Percentiles rank a stretch among this genome's conserved stretches.
These are phyloP conservation scores for Flexamia atlantica DNA, from an alignment of 2,888 invertebrate genomes.

Conservation along the genomic window DNA sequence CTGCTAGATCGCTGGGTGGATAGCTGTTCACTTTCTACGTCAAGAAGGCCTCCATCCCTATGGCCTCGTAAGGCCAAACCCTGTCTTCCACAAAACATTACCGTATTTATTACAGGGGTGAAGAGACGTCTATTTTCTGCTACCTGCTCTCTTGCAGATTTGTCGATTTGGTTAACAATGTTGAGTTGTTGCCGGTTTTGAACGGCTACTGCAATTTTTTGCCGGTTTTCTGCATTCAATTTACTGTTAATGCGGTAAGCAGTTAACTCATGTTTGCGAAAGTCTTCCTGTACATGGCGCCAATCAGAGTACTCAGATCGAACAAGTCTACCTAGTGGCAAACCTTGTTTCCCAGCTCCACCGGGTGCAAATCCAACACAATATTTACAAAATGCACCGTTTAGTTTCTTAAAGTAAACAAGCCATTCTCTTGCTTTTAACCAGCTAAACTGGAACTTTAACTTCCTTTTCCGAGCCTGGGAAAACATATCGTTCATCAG, in stretches of 20 bases:
- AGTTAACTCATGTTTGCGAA: slow-evolving; percentile 55
- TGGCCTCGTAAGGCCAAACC: slow-evolving; percentile 55
- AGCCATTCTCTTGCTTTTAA: slow-evolving; percentile 55
- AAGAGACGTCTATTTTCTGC: slow-evolving; percentile 43
- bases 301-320: slow-evolving; percentile 50
- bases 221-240: slow-evolving; percentile 47
- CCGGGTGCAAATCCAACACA: slow-evolving; percentile 50
- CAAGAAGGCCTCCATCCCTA: slow-evolving; percentile 47
- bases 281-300: slow-evolving; percentile 51
- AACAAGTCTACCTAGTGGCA: slow-evolving; percentile 38
- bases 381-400: slow-evolving; percentile 48
- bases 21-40: not conserved
- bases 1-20: too few relatives aligned
- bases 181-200: slow-evolving; percentile 13
- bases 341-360: slow-evolving; percentile 57
- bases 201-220: too few relatives aligned
- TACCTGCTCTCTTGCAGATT: slow-evolving; percentile 42
- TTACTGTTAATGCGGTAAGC: slow-evolving; percentile 50
- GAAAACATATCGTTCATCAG: slow-evolving; percentile 29
- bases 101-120: slow-evolving; percentile 40
- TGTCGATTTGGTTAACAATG: slow-evolving; percentile 33
- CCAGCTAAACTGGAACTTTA: slow-evolving; percentile 52
- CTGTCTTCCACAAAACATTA: slow-evolving; percentile 57
- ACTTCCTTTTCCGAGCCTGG: slow-evolving; percentile 4
- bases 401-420: slow-evolving; percentile 9